Evolutionary conservation across 2,888 invertebrate genomes (phyloP), one percentile per base, ranked within the genome.

Genomic region (Hypercompe scribonia): DNA sequence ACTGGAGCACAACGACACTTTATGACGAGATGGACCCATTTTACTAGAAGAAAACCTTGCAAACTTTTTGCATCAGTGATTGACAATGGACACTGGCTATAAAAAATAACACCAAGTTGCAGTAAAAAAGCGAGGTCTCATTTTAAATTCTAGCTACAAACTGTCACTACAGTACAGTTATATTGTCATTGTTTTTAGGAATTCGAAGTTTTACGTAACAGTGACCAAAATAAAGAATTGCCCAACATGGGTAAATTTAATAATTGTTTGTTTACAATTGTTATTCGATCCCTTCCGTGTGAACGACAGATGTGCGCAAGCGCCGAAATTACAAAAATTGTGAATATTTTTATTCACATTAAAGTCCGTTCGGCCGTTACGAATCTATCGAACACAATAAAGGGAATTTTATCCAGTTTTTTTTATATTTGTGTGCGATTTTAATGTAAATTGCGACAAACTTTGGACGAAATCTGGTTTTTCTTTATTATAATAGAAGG

Each of bases 281-380:
- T 87, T 83, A 82, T 78, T 74, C 87, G 89, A 88, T 92, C 93
- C 93, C 92, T 93, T 92, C 92, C 91, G 92, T 91, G 92, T 90
- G 91, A 91, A 89, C 93, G 95, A 93, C 95, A 95, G 95, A 94
- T 95, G 95, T 93, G 92, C 91, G 91, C 83, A 78, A 86, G 87
- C 91, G 90, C 81, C 89, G 89, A 92, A 94, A 92, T 94, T 94
- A 93, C 90, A 91, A 92, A 95, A 93, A 93, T 94, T 90, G 93
- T 94, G 95, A 95, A 95, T 95, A 95, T 95, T 95, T 84, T 93
- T 92, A 92, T 93, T 93, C 92, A 89, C 91, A 94, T 95, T 94
- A 95, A 92, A 90, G 89, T 90, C 89, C 92, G 89, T 89, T 95
- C 92, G 95, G 92, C 95, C 95, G 95, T 95, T 95, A 95, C 95